Evolutionary conservation across 2,113 vertebrate species (phyloP), one percentile per base, ranked within the genome.

Genomic region (Prunella fulvescens): DNA sequence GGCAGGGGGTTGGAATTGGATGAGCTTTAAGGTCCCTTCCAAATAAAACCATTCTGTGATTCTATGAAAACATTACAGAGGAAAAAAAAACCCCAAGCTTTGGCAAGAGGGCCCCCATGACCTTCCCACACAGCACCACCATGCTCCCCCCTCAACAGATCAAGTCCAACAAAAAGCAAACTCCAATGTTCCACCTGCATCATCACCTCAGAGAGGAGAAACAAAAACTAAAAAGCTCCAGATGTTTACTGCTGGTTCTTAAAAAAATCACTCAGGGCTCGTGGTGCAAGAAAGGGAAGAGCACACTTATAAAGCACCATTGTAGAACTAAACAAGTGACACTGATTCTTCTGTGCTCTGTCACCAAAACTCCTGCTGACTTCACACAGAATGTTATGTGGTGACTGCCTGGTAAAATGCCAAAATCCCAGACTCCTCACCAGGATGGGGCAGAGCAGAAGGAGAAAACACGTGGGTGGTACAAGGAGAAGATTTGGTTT

Each of bases 381-480:
- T 44, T 86, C 79, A 39, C 39, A 51, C 60, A 19, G 44, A 48
- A 57, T 1, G 26, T 8, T 14, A 33, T 6, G 71, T 12, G 39
- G 60, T 17, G 28, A 67, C 42, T 56, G 39, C 57, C 28, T 12
- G 60, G 50, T 29, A 10, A 73, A 66, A 26, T 1, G 33, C 33
- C 81, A 45, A 23, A 44, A 33, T 10, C 44, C 22, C 2, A 0
- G 12, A 10, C 19, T 42, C 64, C 24, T 19, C 37, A 56, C 11
- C 26, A 22, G 0, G 0, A 11, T 0, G 24, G 76, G 51, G 37
- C 66, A 64, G 44, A 69, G 61, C 39, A 67, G 53, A 9, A 81
- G 15, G 22, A 73, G 64, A 37, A 51, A 44, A n/a, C 2, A 2
- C 3, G 3, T 1, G 15, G 54, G n/a, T 1, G 18, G n/a, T 19